Evolutionary conservation across 2,797 vertebrate species (phyloP).

Genomic region (Pangasius macronema): DNA sequence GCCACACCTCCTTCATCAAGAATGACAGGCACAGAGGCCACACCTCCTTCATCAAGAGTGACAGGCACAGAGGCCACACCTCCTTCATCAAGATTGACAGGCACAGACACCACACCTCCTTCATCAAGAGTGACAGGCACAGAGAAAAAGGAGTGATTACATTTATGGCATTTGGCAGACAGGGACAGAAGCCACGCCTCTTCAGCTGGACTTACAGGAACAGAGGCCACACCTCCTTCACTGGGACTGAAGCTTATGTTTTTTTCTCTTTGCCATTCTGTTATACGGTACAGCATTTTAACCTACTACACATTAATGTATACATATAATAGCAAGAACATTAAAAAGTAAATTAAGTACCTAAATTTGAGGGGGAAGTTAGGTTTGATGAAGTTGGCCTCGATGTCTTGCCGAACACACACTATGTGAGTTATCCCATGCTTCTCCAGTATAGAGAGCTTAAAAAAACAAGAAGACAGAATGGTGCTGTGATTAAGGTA

Average conservation of each 20-base stretch:
- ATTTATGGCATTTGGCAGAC: too few species aligned
- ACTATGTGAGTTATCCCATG: constrained; percentile 95
- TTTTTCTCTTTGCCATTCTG: not conserved
- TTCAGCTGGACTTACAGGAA: not conserved
- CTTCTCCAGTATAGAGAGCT: constrained; percentile 93
- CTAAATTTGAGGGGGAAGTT: constrained; percentile 97
- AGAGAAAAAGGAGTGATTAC: too few species aligned
- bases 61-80: not conserved
- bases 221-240: not conserved
- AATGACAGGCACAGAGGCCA: not conserved
- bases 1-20: not conserved
- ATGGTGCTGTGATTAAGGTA: not conserved
- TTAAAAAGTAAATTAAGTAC: constrained; percentile 68
- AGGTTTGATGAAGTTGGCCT: constrained; percentile 99
- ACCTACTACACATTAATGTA: not conserved
- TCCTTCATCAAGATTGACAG: not conserved
- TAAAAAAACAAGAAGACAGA: constrained; percentile 43
- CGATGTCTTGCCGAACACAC: constrained; percentile 98
- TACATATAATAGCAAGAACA: too few species aligned
- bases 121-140: not conserved
- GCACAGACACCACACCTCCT: not conserved
- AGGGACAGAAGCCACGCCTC: not conserved
- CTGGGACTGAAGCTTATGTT: not conserved
- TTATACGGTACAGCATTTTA: not conserved
- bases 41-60: not conserved